Percentiles rank a stretch among this genome's conserved stretches.
Conservation (phyloP, 2,888 invertebrate species). For the Buathra laborator region DNA sequence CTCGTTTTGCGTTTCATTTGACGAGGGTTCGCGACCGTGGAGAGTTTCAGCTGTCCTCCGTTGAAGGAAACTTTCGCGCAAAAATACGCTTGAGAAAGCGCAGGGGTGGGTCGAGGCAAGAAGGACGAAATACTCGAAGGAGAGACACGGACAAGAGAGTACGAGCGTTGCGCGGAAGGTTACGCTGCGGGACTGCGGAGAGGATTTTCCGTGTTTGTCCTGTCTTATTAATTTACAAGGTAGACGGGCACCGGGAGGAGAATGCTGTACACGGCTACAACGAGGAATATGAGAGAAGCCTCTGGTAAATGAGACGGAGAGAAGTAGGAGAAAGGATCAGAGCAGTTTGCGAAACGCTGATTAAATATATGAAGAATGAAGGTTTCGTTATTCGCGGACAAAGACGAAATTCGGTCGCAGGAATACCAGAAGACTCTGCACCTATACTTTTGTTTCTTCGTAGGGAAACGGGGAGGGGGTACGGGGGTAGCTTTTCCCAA, state of each 20-base stretch:
- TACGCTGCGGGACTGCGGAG: not conserved
- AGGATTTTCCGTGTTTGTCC: slow-evolving; percentile 76
- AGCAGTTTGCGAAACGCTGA: slow-evolving; percentile 71
- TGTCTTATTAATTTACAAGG: slow-evolving; percentile 80
- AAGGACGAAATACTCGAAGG: not conserved
- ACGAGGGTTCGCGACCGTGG: slow-evolving; percentile 60
- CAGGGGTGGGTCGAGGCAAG: not conserved
- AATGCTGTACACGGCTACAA: no score
- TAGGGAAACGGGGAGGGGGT: not conserved
- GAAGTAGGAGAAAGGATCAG: slow-evolving; percentile 57
- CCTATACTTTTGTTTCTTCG: slow-evolving; percentile 2
- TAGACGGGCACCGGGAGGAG: slow-evolving; percentile 40
- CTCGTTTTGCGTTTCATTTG: slow-evolving; percentile 71
- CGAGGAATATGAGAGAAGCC: slow-evolving; percentile 16
- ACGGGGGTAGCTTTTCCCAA: slow-evolving; percentile 14
- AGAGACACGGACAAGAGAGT: not conserved
- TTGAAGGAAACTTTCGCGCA: slow-evolving; percentile 6
- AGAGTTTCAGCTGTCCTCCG: not conserved
- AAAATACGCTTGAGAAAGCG: slow-evolving; percentile 17
- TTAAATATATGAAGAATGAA: slow-evolving; percentile 78
- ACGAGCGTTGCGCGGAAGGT: not conserved
- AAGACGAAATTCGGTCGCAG: slow-evolving; percentile 76
- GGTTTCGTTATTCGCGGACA: slow-evolving; percentile 69
- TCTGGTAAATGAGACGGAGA: slow-evolving; percentile 23
- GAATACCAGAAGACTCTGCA: slow-evolving; percentile 25